Base-by-base conservation (phyloP, 2,888 invertebrate genomes). In the Dysmachus trigonus region DNA sequence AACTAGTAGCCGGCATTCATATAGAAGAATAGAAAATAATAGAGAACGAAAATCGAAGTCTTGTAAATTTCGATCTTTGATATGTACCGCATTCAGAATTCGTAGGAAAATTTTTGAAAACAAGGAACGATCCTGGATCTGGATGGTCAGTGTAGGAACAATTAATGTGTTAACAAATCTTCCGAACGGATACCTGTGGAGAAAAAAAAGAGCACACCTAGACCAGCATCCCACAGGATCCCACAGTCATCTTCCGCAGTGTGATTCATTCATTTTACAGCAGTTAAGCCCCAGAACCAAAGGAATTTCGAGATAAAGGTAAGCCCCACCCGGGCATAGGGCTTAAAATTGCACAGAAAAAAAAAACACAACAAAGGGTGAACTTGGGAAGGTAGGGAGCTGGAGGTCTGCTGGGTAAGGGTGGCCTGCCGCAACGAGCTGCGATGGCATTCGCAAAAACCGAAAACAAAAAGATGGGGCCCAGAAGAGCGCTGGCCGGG, bases 401-500 rank as follows among this genome's bases (percentile, higher is more conserved):
- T 51, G 51, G 7, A 7, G n/a, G n/a, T n/a, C n/a, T n/a, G 51
- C 27, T 13, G 10, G 27, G 62, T 22, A 22, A 27, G 18, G 62
- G 18, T 22, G 27, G 62, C 22, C 62, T 62, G 53, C 81, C 62
- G 22, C 81, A 81, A 62, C 81, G 81, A 81, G 53, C 31, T 30
- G 53, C 15, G 30, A 47, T n/a, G 77, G 77, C 47, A 77, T 77
- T 62, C 53, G 33, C 53, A 62, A 81, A 81, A 81, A 53, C 31
- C 18, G 33, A 81, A 81, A 81, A 51, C 53, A 81, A 62, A 62
- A 31, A 18, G 31, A 41, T 41, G 38, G 62, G 30, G n/a, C n/a
- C 47, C 22, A 22, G 41, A 47, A 77, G 30, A 77, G 38, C 30
- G 77, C 73, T 18, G 73, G 33, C 73, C 33, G 73, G 33, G 74